Percentiles rank a stretch among this genome's conserved stretches.
Evolutionary conservation across 2,888 invertebrate species (phyloP).

Genomic region (Pharmacophagus antenor): DNA sequence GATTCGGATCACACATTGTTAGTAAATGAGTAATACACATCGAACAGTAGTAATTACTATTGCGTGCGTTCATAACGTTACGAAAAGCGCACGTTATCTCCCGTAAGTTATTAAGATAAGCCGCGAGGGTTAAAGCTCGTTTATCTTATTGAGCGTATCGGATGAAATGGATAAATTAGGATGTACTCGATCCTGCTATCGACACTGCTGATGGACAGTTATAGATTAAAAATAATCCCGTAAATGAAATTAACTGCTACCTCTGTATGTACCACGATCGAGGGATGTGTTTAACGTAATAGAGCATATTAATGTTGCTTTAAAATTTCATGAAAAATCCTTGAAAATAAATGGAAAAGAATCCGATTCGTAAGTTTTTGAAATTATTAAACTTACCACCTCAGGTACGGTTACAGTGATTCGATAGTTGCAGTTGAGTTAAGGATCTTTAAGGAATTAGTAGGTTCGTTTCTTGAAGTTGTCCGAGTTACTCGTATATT

Average conservation of each 20-base stretch:
- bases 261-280: conserved; percentile 15
- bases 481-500: too few species aligned
- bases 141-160: conserved; percentile 54
- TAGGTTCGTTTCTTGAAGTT: too few species aligned
- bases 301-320: neutral
- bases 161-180: conserved; percentile 58
- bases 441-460: too few species aligned
- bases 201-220: conserved; percentile 64
- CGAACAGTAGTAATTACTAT: conserved; percentile 18
- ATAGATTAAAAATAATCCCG: conserved; percentile 70
- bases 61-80: conserved; percentile 23
- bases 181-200: conserved; percentile 56
- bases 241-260: conserved; percentile 47
- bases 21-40: conserved; percentile 6
- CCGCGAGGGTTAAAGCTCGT: conserved; percentile 60
- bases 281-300: neutral
- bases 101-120: conserved; percentile 77
- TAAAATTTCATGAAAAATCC: too few species aligned
- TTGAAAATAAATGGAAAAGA: neutral
- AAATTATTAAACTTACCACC: too few species aligned
- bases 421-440: too few species aligned
- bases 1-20: neutral
- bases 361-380: too few species aligned
- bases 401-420: too few species aligned
- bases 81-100: conserved; percentile 53